Base-by-base conservation (phyloP, 1,140 invertebrate genomes). In the Drosophila orosa region DNA sequence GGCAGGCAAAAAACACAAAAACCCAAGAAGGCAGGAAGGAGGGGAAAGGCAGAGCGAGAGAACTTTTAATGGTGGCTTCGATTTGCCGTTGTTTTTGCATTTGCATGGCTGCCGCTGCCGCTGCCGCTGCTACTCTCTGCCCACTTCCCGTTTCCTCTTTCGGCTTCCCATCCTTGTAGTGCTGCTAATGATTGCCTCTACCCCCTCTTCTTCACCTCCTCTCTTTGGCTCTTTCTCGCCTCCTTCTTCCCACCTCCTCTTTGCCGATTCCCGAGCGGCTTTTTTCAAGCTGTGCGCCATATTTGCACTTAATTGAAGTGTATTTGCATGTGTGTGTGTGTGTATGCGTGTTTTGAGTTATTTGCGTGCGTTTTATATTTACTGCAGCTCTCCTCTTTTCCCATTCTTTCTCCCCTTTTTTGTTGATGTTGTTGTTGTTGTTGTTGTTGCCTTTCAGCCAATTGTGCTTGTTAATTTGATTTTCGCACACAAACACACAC, bases 381-480 rank as follows among this genome's bases (percentile, higher is more conserved):
- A 74, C 60, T 69, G 47, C 62, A 54, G 45, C 45, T 67, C 45
- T 35, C n/a, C 45, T 50, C 62, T 55, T 24, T 33, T 56, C 22
- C 22, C 56, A 22, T 29, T 19, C 4, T 6, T 27, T 5, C 15
- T 35, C 31, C 10, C 15, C 15, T 12, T 25, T n/a, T 25, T 35
- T 39, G 10, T 50, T 45, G 31, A 47, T 37, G 15, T 17, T 24
- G 44, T 44, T 69, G 29, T 45, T 69, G 29, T 13, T 65, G n/a
- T 63, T 60, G 22, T n/a, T 47, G 44, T 39, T 76, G 74, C 80
- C 67, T 83, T 79, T 63, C 71, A 83, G 83, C 83, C 83, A 87
- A 87, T 87, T 87, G 84, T 87, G 79, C 80, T 80, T 87, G 83
- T 89, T 87, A 87, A 87, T 87, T 87, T 87, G 76, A 87, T 87